Conservation (phyloP, 2,888 invertebrate species). For the Baccha elongata region DNA sequence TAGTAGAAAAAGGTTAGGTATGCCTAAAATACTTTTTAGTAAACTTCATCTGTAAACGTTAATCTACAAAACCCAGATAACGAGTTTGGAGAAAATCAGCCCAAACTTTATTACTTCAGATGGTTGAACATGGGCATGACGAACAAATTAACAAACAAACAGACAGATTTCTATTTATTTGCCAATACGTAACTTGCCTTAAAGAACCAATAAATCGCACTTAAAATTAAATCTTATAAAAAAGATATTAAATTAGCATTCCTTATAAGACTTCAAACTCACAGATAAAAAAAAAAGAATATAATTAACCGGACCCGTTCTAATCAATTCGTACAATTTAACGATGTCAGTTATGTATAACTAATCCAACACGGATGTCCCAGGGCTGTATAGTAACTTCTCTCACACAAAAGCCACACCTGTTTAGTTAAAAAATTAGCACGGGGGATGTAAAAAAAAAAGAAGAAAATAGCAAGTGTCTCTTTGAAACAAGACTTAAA, state of each 20-base stretch:
- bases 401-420: neutral
- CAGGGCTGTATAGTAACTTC: neutral
- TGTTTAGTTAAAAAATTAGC: neutral
- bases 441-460: neutral
- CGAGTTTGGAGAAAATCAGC: no score
- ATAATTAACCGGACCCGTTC: neutral
- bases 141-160: no score
- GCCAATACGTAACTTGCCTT: no score
- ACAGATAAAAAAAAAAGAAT: neutral
- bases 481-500: neutral
- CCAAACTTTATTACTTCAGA: no score
- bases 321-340: neutral
- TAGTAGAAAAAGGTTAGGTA: no score
- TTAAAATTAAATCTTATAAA: neutral
- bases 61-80: no score
- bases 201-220: no score
- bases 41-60: no score
- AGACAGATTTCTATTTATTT: no score
- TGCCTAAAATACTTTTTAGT: no score
- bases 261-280: neutral
- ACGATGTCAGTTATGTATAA: neutral
- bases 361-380: constrained; percentile 6
- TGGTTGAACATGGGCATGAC: no score
- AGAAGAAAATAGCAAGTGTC: neutral
- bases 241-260: neutral